Conservation (phyloP, 1,140 invertebrate species). For the Halictus rubicundus region DNA sequence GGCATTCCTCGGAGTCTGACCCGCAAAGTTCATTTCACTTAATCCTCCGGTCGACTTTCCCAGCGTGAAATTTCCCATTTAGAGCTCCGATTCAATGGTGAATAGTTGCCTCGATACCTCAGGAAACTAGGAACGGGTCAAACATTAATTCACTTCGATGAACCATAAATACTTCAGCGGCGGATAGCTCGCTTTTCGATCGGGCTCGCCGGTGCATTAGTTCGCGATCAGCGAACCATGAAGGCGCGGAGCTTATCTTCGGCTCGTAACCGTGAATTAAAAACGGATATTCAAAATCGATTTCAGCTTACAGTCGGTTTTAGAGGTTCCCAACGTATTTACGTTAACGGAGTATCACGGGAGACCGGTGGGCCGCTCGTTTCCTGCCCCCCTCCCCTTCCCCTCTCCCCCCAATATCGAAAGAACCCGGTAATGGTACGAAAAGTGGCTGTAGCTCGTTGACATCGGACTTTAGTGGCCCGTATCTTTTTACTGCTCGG, state of each 20-base stretch:
- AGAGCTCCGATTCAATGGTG: neutral
- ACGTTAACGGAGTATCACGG: conserved; percentile 29
- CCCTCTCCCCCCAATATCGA: conserved; percentile 19
- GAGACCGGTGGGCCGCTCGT: conserved; percentile 34
- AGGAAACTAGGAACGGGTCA: neutral
- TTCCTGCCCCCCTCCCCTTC: conserved; percentile 31
- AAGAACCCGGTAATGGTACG: conserved; percentile 22
- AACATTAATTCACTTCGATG: neutral
- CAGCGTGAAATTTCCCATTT: neutral
- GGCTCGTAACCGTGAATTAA: conserved; percentile 29
- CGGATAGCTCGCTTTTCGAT: neutral
- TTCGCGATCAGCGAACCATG: neutral
- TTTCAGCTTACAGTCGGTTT: conserved; percentile 33
- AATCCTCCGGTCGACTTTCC: neutral
- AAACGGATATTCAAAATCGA: conserved; percentile 34
- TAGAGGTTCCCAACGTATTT: conserved; percentile 2
- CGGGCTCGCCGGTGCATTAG: neutral
- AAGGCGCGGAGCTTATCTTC: neutral
- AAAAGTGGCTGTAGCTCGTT: conserved; percentile 15
- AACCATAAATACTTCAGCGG: neutral
- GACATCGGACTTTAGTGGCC: conserved; percentile 34
- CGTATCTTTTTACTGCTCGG: conserved; percentile 41
- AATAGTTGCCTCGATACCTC: neutral
- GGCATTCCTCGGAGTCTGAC: neutral
- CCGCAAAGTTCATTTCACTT: neutral